Conservation (phyloP, 2,113 vertebrate species). For the Sturnus vulgaris region DNA sequence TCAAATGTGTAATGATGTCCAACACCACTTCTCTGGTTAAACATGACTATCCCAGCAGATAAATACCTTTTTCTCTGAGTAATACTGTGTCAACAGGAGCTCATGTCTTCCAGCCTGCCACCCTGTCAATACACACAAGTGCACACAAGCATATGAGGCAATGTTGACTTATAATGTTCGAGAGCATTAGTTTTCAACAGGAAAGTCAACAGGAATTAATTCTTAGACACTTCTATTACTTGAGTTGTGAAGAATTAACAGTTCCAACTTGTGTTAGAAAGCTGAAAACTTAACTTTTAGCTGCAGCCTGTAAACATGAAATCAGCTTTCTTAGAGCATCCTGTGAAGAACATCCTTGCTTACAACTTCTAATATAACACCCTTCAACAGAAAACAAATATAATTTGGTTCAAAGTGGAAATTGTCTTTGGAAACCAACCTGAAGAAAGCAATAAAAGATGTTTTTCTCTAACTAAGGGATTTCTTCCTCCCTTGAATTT, state of each 20-base stretch:
- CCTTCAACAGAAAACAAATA: not conserved
- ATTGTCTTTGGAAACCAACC: not conserved
- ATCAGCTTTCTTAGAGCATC: not conserved
- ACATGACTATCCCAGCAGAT: conserved; percentile 8
- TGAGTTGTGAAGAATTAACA: conserved; percentile 59
- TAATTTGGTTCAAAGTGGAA: not conserved
- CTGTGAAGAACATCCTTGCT: not conserved
- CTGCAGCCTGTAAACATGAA: not conserved
- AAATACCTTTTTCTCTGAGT: conserved; percentile 30
- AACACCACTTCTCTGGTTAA: conserved; percentile 22
- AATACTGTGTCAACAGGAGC: conserved; percentile 56
- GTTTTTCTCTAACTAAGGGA: not conserved
- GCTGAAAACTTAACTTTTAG: conserved; percentile 5
- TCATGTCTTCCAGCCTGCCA: not conserved
- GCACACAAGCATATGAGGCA: not conserved
- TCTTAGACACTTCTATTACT: conserved; percentile 43
- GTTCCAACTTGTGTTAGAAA: not conserved
- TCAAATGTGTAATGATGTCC: not conserved
- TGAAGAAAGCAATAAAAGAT: not conserved
- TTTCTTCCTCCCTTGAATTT: not conserved
- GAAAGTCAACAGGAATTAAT: conserved; percentile 54
- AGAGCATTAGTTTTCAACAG: conserved; percentile 38
- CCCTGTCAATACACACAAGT: not conserved
- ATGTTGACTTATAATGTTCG: conserved; percentile 1
- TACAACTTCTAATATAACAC: not conserved